phyloP scores from a whole-genome alignment of 2,797 vertebrate genomes.

The Muscicapa striata region DNA sequence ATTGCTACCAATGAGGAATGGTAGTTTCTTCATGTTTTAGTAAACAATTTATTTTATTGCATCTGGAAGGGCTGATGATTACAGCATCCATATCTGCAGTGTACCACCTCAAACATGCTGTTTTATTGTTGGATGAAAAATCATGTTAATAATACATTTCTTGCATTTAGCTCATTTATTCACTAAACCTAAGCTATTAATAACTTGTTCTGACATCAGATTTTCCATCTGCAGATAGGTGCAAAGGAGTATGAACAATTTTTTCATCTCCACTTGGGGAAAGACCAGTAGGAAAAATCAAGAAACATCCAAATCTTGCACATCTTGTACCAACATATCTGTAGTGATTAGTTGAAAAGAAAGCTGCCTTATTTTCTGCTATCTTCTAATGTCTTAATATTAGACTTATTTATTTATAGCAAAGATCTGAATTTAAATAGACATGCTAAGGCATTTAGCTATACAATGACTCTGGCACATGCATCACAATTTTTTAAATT shows the following conservation, averaged over 20 bases:
- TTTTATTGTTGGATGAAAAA: not conserved
- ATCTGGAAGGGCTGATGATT: not conserved
- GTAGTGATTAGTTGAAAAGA: not conserved
- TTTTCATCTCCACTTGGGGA: not conserved
- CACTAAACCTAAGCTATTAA: not conserved
- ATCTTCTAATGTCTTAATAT: not conserved
- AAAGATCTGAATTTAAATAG: slow-evolving; percentile 32
- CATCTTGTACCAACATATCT: not conserved
- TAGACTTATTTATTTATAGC: not conserved
- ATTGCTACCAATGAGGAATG: not conserved
- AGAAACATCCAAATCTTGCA: not conserved
- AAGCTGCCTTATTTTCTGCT: not conserved
- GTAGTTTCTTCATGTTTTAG: not conserved
- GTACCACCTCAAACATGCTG: not conserved
- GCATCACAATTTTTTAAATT: not conserved
- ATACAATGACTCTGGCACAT: not conserved
- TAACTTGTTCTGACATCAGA: not conserved
- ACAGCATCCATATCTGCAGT: not conserved
- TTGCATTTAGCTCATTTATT: not conserved
- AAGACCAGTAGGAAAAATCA: not conserved
- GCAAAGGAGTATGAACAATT: not conserved
- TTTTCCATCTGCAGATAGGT: not conserved
- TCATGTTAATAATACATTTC: not conserved
- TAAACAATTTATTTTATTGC: not conserved
- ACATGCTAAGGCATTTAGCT: not conserved